Percentiles rank a stretch among this genome's conserved stretches.
Conservation (phyloP, 2,113 vertebrate species). For the Amphiprion percula region DNA sequence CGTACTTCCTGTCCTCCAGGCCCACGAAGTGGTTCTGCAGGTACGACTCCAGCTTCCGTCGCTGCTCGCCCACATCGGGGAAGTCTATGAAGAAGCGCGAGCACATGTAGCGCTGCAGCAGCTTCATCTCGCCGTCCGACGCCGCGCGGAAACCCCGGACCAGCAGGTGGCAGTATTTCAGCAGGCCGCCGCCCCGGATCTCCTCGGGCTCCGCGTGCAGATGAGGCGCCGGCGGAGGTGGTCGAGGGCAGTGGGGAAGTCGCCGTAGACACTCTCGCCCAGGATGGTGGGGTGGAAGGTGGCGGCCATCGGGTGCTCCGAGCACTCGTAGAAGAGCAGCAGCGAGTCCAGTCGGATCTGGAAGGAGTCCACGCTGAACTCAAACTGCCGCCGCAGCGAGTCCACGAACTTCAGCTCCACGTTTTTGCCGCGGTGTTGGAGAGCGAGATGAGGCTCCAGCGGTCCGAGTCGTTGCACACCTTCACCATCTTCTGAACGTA, state of each 20-base stretch:
- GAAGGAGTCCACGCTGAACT: slow-evolving; percentile 99
- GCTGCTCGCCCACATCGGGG: slow-evolving; percentile 93
- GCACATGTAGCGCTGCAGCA: slow-evolving; percentile 98
- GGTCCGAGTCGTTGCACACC: slow-evolving; percentile 97
- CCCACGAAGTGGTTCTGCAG: slow-evolving; percentile 99
- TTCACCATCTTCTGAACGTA: slow-evolving; percentile 99
- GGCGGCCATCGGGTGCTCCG: slow-evolving; percentile 95
- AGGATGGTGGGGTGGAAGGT: slow-evolving; percentile 97
- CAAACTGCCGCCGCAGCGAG: slow-evolving; percentile 97
- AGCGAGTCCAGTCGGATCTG: slow-evolving; percentile 99
- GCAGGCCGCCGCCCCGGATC: slow-evolving; percentile 96
- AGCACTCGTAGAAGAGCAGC: slow-evolving; percentile 97
- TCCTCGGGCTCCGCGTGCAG: slow-evolving; percentile 95
- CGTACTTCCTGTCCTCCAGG: slow-evolving; percentile 97
- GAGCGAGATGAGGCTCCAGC: slow-evolving; percentile 98
- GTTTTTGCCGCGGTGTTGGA: slow-evolving; percentile 98
- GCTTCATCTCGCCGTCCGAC: slow-evolving; percentile 91
- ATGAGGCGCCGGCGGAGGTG: slow-evolving; percentile 96
- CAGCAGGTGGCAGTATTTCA: slow-evolving; percentile 99
- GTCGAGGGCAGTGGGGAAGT: slow-evolving; percentile 95
- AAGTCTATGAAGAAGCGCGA: slow-evolving; percentile 99
- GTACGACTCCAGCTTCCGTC: slow-evolving; percentile 97
- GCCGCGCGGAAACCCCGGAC: slow-evolving; percentile 95
- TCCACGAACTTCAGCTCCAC: slow-evolving; percentile 99
- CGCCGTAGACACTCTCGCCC: slow-evolving; percentile 96